Evolutionary conservation across 2,797 vertebrate genomes (phyloP), one percentile per base, ranked within the genome.

Genomic region (Thripadectes ignobilis): DNA sequence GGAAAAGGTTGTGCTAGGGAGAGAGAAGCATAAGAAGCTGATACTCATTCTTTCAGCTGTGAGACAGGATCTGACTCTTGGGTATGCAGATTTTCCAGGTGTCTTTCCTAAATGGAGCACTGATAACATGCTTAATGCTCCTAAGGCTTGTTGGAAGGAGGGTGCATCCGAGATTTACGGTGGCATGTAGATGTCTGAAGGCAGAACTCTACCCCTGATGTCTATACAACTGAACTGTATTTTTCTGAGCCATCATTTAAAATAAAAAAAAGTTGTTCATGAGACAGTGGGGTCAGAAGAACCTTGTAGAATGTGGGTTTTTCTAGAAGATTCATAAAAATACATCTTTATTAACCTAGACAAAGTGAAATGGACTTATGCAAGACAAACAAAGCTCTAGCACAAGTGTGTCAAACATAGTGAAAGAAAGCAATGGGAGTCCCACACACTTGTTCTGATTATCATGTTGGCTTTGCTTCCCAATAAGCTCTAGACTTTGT

Each of bases 391-490:
- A 63, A 95, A 73, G 36, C 15, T 57, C 22, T 39, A 77, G 23
- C 19, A 45, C 5, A 34, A 36, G 10, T 34, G 7, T 55, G 30
- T 6, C 48, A 61, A 57, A 52, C 36, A 10, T 41, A 29, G 59
- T 11, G 30, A 85, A 86, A 80, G 63, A 63, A 89, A 90, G 29
- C 38, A 51, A 38, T 1, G 0, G 9, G 24, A 22, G 43, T 76
- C 38, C 69, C 85, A 22, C 8, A 14, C 3, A 5, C 16, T 85
- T 48, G 14, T 29, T 58, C 34, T 61, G 41, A 65, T 59, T 45
- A 48, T 91, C 46, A 8, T 24, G 20, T 24, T 54, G 74, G 29
- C 38, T 92, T 95, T 94, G 95, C 88, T 93, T 91, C 63, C 49
- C 63, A 78, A 61, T 62, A 68, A 79, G 41, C 1, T 4, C 62